Conservation (phyloP, 2,888 invertebrate species). For the Euproctis similis region DNA sequence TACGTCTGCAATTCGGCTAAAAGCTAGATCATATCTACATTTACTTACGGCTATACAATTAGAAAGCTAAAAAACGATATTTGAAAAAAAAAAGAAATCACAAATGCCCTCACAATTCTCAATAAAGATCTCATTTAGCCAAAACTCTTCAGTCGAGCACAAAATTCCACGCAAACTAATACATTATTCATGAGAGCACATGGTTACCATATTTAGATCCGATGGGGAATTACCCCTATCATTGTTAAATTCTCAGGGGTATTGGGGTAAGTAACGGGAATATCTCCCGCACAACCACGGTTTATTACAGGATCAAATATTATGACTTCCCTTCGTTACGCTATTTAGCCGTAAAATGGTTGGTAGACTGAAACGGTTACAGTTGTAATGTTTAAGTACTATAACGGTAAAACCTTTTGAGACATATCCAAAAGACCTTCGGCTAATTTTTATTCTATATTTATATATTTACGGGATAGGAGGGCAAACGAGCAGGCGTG, state of each 20-base stretch:
- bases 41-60: no score
- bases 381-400: background rate
- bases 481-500: no score
- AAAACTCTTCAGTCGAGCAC: conserved; percentile 3
- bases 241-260: conserved; percentile 3
- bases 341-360: background rate
- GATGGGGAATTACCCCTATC: conserved; percentile 2
- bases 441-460: no score
- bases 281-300: background rate
- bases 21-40: no score
- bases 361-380: background rate
- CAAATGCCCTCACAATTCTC: no score
- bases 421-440: background rate
- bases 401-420: background rate
- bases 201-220: conserved; percentile 1
- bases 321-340: background rate
- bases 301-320: background rate
- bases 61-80: no score
- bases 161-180: conserved; percentile 4
- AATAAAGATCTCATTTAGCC: no score
- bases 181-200: conserved; percentile 3
- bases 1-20: no score
- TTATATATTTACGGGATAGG: no score
- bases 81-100: no score
- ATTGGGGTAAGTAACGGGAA: conserved; percentile 1